These are phyloP conservation scores for Adelosebastes latens DNA, from an alignment of 2,797 vertebrate species.

Conservation along the genomic window DNA sequence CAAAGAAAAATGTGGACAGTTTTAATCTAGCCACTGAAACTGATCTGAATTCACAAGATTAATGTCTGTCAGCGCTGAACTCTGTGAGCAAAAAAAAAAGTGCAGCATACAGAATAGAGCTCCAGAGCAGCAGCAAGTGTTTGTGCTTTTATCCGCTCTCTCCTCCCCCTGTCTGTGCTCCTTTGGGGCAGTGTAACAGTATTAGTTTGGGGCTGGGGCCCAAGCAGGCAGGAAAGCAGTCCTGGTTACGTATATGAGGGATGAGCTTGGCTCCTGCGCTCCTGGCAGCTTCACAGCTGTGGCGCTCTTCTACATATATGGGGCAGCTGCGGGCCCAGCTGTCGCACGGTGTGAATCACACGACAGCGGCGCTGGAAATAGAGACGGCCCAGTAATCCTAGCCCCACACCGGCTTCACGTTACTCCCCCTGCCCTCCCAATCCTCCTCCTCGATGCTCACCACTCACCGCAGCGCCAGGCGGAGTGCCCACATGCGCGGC, in stretches of 20 bases:
- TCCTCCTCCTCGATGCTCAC: conserved; percentile 66
- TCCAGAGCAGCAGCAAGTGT: conserved; percentile 59
- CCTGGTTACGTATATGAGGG: conserved; percentile 84
- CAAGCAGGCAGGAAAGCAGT: conserved; percentile 65
- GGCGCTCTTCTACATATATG: conserved; percentile 87
- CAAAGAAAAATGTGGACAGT: conserved; percentile 38
- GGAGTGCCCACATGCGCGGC: conserved; percentile 45
- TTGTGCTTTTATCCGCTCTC: conserved; percentile 46
- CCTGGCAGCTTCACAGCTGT: conserved; percentile 93
- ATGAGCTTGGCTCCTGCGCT: conserved; percentile 87
- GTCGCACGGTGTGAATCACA: conserved; percentile 91
- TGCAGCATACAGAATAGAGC: conserved; percentile 11
- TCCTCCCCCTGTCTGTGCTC: conserved; percentile 47
- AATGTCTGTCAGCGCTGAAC: conserved; percentile 44
- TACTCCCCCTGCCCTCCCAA: conserved; percentile 79
- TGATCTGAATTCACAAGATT: conserved; percentile 56
- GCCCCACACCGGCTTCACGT: conserved; percentile 87
- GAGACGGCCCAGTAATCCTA: conserved; percentile 92
- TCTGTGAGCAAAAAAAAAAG: conserved; percentile 28
- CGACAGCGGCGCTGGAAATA: conserved; percentile 93
- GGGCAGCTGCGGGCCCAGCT: conserved; percentile 97
- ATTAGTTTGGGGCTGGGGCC: conserved; percentile 75
- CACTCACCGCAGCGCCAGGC: conserved; percentile 67
- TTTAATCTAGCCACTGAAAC: conserved; percentile 44
- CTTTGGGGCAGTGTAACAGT: conserved; percentile 74